Conservation (phyloP, 2,888 invertebrate genomes). For the Cephus runcator region DNA sequence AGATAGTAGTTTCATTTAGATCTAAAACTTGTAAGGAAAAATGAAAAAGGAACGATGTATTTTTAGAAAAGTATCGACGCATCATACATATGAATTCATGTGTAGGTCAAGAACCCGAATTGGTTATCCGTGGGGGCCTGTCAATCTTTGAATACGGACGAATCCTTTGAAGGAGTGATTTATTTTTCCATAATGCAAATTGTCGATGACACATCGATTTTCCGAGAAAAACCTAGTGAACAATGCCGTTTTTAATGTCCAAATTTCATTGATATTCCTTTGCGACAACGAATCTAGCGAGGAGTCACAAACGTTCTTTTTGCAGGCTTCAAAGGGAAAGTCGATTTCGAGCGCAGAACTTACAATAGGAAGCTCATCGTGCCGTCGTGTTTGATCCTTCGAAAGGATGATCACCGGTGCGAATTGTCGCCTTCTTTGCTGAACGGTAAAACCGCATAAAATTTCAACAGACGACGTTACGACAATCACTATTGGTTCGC, state of each 20-base stretch:
- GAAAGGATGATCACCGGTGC: not conserved
- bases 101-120: constrained; percentile 35
- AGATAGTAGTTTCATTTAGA: not conserved
- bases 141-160: constrained; percentile 11
- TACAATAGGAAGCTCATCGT: constrained; percentile 65
- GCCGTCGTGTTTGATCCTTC: constrained; percentile 13
- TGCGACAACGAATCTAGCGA: no score
- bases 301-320: no score
- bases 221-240: no score
- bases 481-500: no score
- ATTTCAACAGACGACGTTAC: constrained; percentile 15
- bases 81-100: constrained; percentile 25
- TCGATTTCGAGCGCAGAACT: constrained; percentile 38
- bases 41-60: no score
- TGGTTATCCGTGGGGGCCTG: constrained; percentile 20
- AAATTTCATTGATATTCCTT: no score
- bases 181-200: not conserved
- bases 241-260: no score
- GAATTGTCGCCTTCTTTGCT: not conserved
- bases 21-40: no score
- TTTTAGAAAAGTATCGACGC: no score
- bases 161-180: not conserved
- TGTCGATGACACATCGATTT: not conserved
- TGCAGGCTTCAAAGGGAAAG: constrained; percentile 7
- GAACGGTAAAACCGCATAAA: constrained; percentile 20